Conservation (phyloP, 1,140 invertebrate genomes). For the Atta cephalotes region DNA sequence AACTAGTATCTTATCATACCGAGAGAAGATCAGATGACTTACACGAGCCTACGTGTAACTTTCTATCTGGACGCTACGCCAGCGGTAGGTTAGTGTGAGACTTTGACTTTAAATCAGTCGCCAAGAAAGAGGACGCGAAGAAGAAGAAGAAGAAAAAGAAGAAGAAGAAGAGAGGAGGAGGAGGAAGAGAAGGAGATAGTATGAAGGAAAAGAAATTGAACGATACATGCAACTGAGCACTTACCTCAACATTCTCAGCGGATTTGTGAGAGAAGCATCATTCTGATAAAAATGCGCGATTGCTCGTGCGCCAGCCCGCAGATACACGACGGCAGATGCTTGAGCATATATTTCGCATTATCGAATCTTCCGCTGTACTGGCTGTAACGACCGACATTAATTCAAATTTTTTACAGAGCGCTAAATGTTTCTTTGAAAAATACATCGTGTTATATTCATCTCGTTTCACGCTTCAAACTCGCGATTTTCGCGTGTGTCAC, state of each 20-base stretch:
- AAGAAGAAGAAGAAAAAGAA: background rate
- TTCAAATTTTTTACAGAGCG: constrained; percentile 69
- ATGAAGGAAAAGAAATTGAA: constrained; percentile 35
- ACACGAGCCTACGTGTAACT: constrained; percentile 60
- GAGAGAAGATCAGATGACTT: constrained; percentile 65
- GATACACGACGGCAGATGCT: constrained; percentile 12
- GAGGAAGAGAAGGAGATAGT: background rate
- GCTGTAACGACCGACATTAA: constrained; percentile 67
- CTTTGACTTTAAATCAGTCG: constrained; percentile 63
- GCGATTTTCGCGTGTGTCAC: background rate
- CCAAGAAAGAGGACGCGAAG: constrained; percentile 33
- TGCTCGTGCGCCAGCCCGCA: constrained; percentile 43
- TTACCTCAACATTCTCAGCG: constrained; percentile 70
- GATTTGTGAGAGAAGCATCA: constrained; percentile 72
- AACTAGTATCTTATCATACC: constrained; percentile 70
- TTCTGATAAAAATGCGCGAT: constrained; percentile 73
- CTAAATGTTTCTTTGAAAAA: constrained; percentile 46
- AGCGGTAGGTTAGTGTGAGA: background rate
- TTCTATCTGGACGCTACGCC: constrained; percentile 58
- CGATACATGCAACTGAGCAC: constrained; percentile 54
- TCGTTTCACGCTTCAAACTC: constrained; percentile 8
- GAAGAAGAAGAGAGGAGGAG: background rate
- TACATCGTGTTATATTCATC: constrained; percentile 1
- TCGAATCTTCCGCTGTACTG: constrained; percentile 41
- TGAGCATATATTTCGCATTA: constrained; percentile 67